Percentiles rank a stretch among this genome's conserved stretches.
These are phyloP conservation scores for Chelmon rostratus DNA, from an alignment of 2,797 vertebrate species.

Conservation along the genomic window DNA sequence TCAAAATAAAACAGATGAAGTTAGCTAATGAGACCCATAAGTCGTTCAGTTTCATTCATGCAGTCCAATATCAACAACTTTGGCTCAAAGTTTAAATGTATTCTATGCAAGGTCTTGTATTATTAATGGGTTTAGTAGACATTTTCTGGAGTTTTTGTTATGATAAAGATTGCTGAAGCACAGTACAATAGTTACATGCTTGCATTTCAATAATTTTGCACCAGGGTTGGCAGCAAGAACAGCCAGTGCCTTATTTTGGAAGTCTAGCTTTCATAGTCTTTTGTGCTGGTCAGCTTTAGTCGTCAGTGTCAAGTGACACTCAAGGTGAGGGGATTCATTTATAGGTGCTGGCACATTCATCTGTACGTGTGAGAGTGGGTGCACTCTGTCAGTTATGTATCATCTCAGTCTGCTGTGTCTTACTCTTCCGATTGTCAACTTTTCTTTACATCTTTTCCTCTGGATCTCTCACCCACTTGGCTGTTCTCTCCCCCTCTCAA, in stretches of 20 bases:
- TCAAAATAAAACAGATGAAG: neutral
- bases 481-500: slow-evolving; percentile 37
- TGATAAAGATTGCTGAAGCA: too few species aligned
- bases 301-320: slow-evolving; percentile 31
- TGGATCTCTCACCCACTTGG: slow-evolving; percentile 45
- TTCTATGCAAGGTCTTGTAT: too few species aligned
- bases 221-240: neutral
- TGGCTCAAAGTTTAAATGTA: neutral
- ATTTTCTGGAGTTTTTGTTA: too few species aligned
- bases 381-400: slow-evolving; percentile 26
- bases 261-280: slow-evolving; percentile 5
- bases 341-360: slow-evolving; percentile 19
- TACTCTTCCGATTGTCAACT: slow-evolving; percentile 21
- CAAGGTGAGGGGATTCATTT: slow-evolving; percentile 25
- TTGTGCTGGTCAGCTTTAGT: neutral
- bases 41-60: neutral
- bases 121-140: too few species aligned
- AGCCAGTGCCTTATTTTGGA: slow-evolving; percentile 1
- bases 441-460: slow-evolving; percentile 43
- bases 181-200: neutral
- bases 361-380: slow-evolving; percentile 52
- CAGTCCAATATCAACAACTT: neutral
- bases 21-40: neutral
- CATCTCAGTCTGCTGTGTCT: slow-evolving; percentile 25
- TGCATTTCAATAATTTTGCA: neutral